phyloP scores from a whole-genome alignment of 2,888 invertebrate species.

The Rhaphigaster nebulosa region DNA sequence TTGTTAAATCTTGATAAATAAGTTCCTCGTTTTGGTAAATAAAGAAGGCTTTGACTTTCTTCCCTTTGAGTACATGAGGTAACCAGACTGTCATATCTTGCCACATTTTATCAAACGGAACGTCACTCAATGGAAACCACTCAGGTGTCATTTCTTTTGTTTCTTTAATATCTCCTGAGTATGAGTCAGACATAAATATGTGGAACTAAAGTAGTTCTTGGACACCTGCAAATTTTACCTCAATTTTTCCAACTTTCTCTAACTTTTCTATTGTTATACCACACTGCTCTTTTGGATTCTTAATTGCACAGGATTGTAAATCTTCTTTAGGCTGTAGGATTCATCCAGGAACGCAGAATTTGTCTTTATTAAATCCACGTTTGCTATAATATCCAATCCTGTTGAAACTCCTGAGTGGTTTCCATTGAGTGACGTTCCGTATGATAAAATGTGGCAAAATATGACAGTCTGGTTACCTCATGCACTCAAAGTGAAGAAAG shows the following conservation, averaged over 20 bases:
- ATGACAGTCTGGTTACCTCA: too few species aligned
- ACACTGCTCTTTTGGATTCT: slow-evolving; percentile 79
- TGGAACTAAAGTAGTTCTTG: slow-evolving; percentile 76
- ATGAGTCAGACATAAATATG: slow-evolving; percentile 74
- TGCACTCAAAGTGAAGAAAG: too few species aligned
- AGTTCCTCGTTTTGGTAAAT: slow-evolving; percentile 72
- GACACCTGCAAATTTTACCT: slow-evolving; percentile 76
- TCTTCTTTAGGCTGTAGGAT: slow-evolving; percentile 63
- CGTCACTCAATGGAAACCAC: slow-evolving; percentile 75
- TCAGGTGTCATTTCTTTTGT: slow-evolving; percentile 81
- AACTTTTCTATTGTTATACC: slow-evolving; percentile 72
- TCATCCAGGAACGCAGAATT: slow-evolving; percentile 62
- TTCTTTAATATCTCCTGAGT: slow-evolving; percentile 73
- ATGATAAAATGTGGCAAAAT: too few species aligned
- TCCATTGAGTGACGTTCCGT: too few species aligned
- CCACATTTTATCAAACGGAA: slow-evolving; percentile 81
- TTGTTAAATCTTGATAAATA: slow-evolving; percentile 62
- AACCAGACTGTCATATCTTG: slow-evolving; percentile 79
- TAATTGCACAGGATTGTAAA: slow-evolving; percentile 59
- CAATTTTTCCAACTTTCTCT: slow-evolving; percentile 75
- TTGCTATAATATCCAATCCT: too few species aligned
- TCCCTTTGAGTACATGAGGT: slow-evolving; percentile 74
- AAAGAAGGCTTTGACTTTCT: slow-evolving; percentile 75
- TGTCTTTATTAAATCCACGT: slow-evolving; percentile 62
- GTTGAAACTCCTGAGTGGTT: too few species aligned